Base-by-base conservation (phyloP, 2,113 vertebrate genomes). In the Tachycineta bicolor region DNA sequence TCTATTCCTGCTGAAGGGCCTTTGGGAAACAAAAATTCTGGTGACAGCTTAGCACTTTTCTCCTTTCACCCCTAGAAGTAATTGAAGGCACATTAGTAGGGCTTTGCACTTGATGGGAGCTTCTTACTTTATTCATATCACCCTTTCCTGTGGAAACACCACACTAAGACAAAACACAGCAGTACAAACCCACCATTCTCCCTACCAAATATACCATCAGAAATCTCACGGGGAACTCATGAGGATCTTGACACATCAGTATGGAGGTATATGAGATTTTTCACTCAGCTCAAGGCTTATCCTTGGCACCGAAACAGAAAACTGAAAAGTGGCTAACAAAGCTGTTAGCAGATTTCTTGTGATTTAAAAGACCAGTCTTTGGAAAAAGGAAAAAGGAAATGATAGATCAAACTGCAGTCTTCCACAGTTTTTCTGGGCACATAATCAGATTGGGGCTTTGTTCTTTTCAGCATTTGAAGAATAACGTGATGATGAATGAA, bases 371-470 rank as follows among this genome's bases (percentile, higher is more conserved):
- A 84, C 29, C 83, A 87, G 12, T 49, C 44, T 83, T 60, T 53
- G 29, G 37, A 89, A 56, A 24, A 60, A 89, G 43, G 73, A 81
- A 94, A 84, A 60, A 89, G 43, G 73, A 81, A 94, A 84, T 0
- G 1, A 69, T 49, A 75, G 39, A 81, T 63, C 60, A 88, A 89
- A 87, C 41, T 80, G 67, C 58, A 80, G 70, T 22, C 12, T 83
- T 93, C 55, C 63, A 90, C 59, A 73, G 19, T 77, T 88, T 90
- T 93, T 87, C 75, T 70, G 67, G 85, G 88, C 82, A 93, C 58
- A 24, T 33, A 80, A 87, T 90, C 53, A 90, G 71, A 65, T 80
- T n/a, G 68, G 37, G 13, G 77, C 31, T 96, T 96, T 95, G 64
- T 43, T 94, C 79, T 87, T 93, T 71, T 94, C 13, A 80, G 46